A percentile compares a stretch with the other conserved stretches of the same genome.
Conservation (phyloP, 1,140 invertebrate genomes). For the Sipha flava region DNA sequence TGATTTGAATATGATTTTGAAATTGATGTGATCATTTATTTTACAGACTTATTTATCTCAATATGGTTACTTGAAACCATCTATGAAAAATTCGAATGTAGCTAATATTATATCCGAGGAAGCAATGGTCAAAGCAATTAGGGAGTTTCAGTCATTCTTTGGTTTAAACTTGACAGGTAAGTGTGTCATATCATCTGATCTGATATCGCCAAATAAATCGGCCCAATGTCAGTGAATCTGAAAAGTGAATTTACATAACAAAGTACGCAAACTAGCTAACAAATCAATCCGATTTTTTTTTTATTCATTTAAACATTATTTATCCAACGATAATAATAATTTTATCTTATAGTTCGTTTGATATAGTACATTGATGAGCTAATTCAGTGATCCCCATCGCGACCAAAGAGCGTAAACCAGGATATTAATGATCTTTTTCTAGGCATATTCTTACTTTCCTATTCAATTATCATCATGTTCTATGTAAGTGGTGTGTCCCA, state of each 20-base stretch:
- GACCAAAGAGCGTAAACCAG: background rate
- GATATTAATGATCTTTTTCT: slow-evolving; percentile 29
- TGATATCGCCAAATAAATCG: background rate
- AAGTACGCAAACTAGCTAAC: background rate
- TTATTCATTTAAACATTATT: background rate
- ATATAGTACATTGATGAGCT: background rate
- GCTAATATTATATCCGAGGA: slow-evolving; percentile 65
- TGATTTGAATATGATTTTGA: background rate
- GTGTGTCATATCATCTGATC: background rate
- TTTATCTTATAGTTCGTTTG: background rate
- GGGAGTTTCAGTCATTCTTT: slow-evolving; percentile 82
- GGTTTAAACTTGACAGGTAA: slow-evolving; percentile 76
- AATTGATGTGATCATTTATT: slow-evolving; percentile 31
- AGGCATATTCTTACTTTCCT: no score
- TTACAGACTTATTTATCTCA: slow-evolving; percentile 80
- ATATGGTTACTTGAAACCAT: slow-evolving; percentile 73
- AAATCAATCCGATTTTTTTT: background rate
- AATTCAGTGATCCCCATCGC: background rate
- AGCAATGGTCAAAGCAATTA: slow-evolving; percentile 58
- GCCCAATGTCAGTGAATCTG: background rate
- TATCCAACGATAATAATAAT: background rate
- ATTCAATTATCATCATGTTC: no score
- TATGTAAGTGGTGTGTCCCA: no score
- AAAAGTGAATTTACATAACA: background rate
- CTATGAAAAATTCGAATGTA: slow-evolving; percentile 59